Conservation (phyloP, 2,797 vertebrate species). For the Pagetopsis macropterus region DNA sequence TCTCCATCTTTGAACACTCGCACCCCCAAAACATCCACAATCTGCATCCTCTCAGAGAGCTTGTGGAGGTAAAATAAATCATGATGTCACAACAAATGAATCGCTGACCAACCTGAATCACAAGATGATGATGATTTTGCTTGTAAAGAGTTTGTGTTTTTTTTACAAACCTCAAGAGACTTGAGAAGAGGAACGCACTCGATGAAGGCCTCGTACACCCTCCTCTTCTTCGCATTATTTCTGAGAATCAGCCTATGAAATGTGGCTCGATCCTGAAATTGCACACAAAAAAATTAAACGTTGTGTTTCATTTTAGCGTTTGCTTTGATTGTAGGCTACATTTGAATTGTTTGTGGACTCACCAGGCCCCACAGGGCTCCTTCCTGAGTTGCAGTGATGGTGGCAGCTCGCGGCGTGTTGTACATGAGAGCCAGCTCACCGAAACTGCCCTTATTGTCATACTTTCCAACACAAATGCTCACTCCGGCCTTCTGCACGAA, state of each 20-base stretch:
- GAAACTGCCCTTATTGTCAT: constrained; percentile 94
- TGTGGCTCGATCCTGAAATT: constrained; percentile 90
- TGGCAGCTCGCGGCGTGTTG: constrained; percentile 95
- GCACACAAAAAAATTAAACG: background rate
- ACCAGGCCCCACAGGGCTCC: constrained; percentile 96
- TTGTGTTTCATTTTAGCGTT: background rate
- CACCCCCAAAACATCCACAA: constrained; percentile 92
- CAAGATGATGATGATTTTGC: background rate
- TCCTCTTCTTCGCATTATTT: constrained; percentile 96
- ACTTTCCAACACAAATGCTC: constrained; percentile 88
- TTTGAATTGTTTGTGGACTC: constrained; percentile 65
- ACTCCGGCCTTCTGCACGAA: constrained; percentile 87
- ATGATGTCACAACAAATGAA: background rate
- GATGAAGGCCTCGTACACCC: constrained; percentile 91
- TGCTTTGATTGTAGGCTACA: background rate
- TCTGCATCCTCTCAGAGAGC: constrained; percentile 94
- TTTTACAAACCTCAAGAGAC: constrained; percentile 88
- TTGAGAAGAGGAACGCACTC: constrained; percentile 93
- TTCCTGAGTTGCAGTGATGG: constrained; percentile 89
- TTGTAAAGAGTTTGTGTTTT: background rate
- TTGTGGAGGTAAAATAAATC: constrained; percentile 52
- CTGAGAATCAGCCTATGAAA: constrained; percentile 95
- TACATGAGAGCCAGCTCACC: constrained; percentile 97
- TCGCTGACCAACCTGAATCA: background rate
- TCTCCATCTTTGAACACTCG: constrained; percentile 89